phyloP scores from a whole-genome alignment of 1,140 invertebrate genomes.

The Lordiphosa mommai region DNA sequence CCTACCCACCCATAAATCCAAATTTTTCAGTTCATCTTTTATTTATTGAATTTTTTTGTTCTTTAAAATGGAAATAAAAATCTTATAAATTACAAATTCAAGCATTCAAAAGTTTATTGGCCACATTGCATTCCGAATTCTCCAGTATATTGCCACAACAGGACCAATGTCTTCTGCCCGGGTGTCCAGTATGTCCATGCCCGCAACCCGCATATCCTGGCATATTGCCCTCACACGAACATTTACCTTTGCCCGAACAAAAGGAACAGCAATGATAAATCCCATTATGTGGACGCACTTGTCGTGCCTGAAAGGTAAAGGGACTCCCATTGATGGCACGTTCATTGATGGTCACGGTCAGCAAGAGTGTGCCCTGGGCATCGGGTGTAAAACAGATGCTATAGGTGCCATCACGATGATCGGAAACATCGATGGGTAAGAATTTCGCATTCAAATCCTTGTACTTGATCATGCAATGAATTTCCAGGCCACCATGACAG shows the following conservation, averaged over 20 bases:
- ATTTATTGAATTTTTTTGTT: too few species aligned
- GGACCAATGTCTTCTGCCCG: conserved; percentile 89
- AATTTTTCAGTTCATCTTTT: too few species aligned
- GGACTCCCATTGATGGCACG: conserved; percentile 84
- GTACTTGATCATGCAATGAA: conserved; percentile 79
- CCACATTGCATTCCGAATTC: conserved; percentile 81
- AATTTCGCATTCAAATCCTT: conserved; percentile 72
- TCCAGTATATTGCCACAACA: conserved; percentile 86
- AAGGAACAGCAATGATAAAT: conserved; percentile 89
- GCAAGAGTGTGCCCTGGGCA: conserved; percentile 82
- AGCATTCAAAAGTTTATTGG: conserved; percentile 65
- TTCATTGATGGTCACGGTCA: conserved; percentile 83
- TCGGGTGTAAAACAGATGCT: conserved; percentile 82
- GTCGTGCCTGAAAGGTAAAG: conserved; percentile 82
- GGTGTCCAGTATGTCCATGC: conserved; percentile 89
- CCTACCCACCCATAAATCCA: too few species aligned
- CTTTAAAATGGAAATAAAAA: too few species aligned
- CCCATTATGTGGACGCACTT: conserved; percentile 83
- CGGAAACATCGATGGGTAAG: conserved; percentile 80
- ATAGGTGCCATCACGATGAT: conserved; percentile 84
- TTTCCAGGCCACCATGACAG: conserved; percentile 81
- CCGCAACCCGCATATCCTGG: conserved; percentile 88
- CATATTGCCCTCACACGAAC: conserved; percentile 87
- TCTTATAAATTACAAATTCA: too few species aligned
- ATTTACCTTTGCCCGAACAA: conserved; percentile 87